These are phyloP conservation scores for Philaethria dido DNA, from an alignment of 2,888 invertebrate species.

Conservation along the genomic window DNA sequence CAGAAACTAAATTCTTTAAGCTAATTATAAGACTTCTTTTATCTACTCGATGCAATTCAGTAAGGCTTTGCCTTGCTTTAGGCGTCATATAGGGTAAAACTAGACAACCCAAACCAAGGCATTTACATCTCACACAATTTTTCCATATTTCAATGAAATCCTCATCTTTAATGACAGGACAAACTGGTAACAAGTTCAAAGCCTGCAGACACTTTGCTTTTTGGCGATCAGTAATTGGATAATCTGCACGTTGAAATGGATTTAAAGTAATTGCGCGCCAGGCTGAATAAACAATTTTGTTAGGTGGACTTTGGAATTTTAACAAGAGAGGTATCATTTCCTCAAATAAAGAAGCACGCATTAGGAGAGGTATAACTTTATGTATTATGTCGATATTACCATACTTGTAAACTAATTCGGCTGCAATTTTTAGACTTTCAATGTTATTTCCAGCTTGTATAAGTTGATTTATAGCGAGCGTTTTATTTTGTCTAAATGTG, in stretches of 20 bases:
- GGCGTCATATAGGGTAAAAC: slow-evolving; percentile 75
- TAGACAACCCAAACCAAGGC: slow-evolving; percentile 73
- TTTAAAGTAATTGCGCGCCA: slow-evolving; percentile 74
- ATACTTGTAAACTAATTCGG: slow-evolving; percentile 64
- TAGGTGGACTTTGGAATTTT: slow-evolving; percentile 63
- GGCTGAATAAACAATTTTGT: slow-evolving; percentile 65
- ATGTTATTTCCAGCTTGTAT: slow-evolving; percentile 64
- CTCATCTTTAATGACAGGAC: slow-evolving; percentile 73
- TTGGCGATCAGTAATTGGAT: slow-evolving; percentile 77
- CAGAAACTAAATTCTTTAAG: slow-evolving; percentile 74
- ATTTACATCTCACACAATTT: slow-evolving; percentile 74
- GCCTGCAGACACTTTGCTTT: slow-evolving; percentile 71
- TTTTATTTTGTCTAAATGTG: slow-evolving; percentile 73
- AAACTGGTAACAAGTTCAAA: slow-evolving; percentile 73
- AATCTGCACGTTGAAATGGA: slow-evolving; percentile 77
- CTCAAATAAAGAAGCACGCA: slow-evolving; percentile 65
- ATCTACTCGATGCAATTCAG: slow-evolving; percentile 74
- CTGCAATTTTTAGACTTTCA: slow-evolving; percentile 67
- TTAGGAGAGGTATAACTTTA: slow-evolving; percentile 61
- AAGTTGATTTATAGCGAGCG: slow-evolving; percentile 68
- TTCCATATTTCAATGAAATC: slow-evolving; percentile 78
- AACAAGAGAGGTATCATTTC: slow-evolving; percentile 71
- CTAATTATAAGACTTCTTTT: slow-evolving; percentile 73
- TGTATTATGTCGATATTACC: slow-evolving; percentile 62
- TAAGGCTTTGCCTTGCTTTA: slow-evolving; percentile 63